Evolutionary conservation across 2,113 vertebrate genomes (phyloP), one percentile per base, ranked within the genome.

Genomic region (Columbina picui): DNA sequence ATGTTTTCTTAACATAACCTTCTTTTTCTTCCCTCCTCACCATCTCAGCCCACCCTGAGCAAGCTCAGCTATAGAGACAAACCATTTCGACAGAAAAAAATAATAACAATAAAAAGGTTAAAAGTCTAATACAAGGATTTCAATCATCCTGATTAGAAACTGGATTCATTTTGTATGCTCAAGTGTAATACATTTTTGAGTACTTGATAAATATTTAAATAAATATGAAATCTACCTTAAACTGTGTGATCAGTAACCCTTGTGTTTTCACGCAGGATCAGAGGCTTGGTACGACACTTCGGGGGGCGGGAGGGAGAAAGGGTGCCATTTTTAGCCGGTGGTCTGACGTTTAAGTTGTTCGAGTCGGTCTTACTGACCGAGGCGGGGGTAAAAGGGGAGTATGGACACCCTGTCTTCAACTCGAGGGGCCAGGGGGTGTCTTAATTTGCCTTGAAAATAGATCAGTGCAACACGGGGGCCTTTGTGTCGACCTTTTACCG

Each of bases 161-260:
- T 94, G 94, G 92, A 95, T 96, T 96, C 94, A 87, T 96, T 95
- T 97, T 98, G 96, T 97, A 94, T 93, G 94, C 77, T 87, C 69
- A 91, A 94, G 94, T 97, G 97, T 94, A 94, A 96, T 91, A 95
- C 87, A 94, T 20, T 95, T 97, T 97, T 97, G 96, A 95, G 83
- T 96, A 96, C 96, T 97, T 93, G 93, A 97, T 96, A 97, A 96
- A 77, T 94, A 90, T 95, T 96, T 97, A 95, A 97, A 97, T 97
- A 98, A 98, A 98, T 97, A 92, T 57, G 82, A 97, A 97, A 96
- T 92, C 94, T 96, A 92, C 96, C 53, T 90, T 96, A 94, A 94
- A 91, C 83, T 93, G 73, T 94, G 91, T 97, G 91, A 74, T 75
- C 27, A 49, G 69, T 90, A 95, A 96, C 96, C 34, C 43, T 90